Base-by-base conservation (phyloP, 2,888 invertebrate genomes). In the Taenaris catops region DNA sequence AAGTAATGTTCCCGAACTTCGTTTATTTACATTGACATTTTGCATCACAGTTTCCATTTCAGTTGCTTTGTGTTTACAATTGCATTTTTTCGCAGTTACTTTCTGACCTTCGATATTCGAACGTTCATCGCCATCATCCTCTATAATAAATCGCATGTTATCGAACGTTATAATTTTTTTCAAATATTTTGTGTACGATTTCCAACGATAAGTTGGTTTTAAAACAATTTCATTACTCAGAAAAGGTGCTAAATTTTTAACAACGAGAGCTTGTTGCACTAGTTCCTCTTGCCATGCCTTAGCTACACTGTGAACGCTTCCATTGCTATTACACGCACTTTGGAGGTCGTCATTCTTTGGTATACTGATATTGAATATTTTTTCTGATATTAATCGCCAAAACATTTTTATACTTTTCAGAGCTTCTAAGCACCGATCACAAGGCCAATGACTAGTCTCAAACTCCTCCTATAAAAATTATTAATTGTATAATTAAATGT, bases 351-450 rank as follows among this genome's bases (percentile, higher is more conserved):
- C 55, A 26, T 33, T 45, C 43, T 64, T 72, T 0, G 61, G 46
- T 14, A 69, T 25, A 18, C 58, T 63, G 1, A 79, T 44, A 29
- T 66, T 53, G 21, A 83, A 76, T 41, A 84, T 51, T 61, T 70
- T 83, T 31, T 80, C 74, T 7, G 71, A 29, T 3, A 86, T 65
- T 9, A 84, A 61, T 55, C 66, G 79, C 84, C 84, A 86, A 53
- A 83, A 72, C 67, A 84, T 67, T 56, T 78, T 83, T 20, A 86
- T 63, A 31, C 64, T 71, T 58, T 79, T 84, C n/a, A 86, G 49
- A 12, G 75, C 73, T 17, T 72, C 76, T 28, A 84, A 55, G 34
- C 81, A 84, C 52, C 57, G 59, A 37, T 83, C 80, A 44, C 81
- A 84, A 0, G 86, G 86, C 84, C 84, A 84, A 44, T 75, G 62